Conservation (phyloP, 2,888 invertebrate genomes). For the Lithophane socia region DNA sequence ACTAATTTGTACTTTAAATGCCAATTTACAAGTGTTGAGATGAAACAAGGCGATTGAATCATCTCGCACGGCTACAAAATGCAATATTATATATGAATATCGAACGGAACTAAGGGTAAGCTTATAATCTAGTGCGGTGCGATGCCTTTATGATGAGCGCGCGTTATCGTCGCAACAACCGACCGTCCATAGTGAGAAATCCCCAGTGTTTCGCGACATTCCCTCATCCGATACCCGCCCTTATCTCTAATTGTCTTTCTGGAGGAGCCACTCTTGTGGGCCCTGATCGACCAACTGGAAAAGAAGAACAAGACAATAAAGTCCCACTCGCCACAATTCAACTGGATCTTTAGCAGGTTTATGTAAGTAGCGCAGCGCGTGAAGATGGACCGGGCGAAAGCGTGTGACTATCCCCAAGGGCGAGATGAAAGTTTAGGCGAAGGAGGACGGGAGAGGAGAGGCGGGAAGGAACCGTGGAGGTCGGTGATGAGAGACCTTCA, state of each 20-base stretch:
- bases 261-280: conserved; percentile 90
- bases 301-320: conserved; percentile 90
- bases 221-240: conserved; percentile 88
- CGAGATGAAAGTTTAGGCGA: conserved; percentile 77
- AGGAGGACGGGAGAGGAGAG: conserved; percentile 69
- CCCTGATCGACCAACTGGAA: conserved; percentile 91
- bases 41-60: conserved; percentile 85
- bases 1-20: conserved; percentile 91
- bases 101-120: conserved; percentile 85
- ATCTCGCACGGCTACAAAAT: conserved; percentile 86
- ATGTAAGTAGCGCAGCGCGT: conserved; percentile 89
- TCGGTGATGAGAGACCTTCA: conserved; percentile 89
- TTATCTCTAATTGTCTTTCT: conserved; percentile 90
- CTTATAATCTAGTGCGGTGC: conserved; percentile 89
- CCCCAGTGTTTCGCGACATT: conserved; percentile 89
- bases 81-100: conserved; percentile 81
- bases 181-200: conserved; percentile 90
- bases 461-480: conserved; percentile 67
- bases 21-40: conserved; percentile 89
- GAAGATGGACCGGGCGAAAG: conserved; percentile 88
- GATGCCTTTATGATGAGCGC: conserved; percentile 90
- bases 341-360: conserved; percentile 81
- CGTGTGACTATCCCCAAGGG: conserved; percentile 87
- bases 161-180: conserved; percentile 84
- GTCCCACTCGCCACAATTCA: conserved; percentile 87